These are phyloP conservation scores for Hypsibius dujardini DNA, from an alignment of 1,140 invertebrate species.

Conservation along the genomic window DNA sequence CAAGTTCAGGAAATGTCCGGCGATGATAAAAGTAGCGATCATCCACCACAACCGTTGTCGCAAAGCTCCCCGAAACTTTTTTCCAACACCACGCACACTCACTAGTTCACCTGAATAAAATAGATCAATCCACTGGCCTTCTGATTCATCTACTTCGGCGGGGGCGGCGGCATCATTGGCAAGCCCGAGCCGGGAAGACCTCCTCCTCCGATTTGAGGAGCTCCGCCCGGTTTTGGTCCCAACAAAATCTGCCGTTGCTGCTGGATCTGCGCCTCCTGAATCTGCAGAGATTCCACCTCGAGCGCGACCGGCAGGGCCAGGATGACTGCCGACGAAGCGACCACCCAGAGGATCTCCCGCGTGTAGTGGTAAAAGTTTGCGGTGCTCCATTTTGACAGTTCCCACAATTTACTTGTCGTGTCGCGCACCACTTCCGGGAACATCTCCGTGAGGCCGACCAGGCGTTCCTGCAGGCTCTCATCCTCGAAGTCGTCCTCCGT, in stretches of 20 bases:
- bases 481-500: conserved; percentile 34
- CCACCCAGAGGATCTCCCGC: conserved; percentile 48
- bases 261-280: conserved; percentile 74
- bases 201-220: conserved; percentile 28
- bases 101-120: too few species aligned
- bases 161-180: conserved; percentile 23
- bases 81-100: too few species aligned
- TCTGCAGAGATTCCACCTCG: conserved; percentile 72
- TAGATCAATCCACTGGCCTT: too few species aligned
- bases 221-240: conserved; percentile 41
- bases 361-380: conserved; percentile 32
- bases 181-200: conserved; percentile 23
- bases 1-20: too few species aligned
- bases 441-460: conserved; percentile 81
- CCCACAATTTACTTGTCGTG: conserved; percentile 14
- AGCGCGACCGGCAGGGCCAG: conserved; percentile 76
- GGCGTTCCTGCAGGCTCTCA: conserved; percentile 61
- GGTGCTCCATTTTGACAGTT: conserved; percentile 14
- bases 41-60: too few species aligned
- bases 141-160: too few species aligned
- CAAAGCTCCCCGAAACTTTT: too few species aligned
- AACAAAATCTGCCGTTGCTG: conserved; percentile 66
- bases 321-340: conserved; percentile 72
- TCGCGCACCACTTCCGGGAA: conserved; percentile 63
- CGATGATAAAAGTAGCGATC: too few species aligned